Evolutionary conservation across 92 coral and sea anemone species (phyloP), one percentile per base, ranked within the genome.

Genomic region (Epizoanthus illoricatus): DNA sequence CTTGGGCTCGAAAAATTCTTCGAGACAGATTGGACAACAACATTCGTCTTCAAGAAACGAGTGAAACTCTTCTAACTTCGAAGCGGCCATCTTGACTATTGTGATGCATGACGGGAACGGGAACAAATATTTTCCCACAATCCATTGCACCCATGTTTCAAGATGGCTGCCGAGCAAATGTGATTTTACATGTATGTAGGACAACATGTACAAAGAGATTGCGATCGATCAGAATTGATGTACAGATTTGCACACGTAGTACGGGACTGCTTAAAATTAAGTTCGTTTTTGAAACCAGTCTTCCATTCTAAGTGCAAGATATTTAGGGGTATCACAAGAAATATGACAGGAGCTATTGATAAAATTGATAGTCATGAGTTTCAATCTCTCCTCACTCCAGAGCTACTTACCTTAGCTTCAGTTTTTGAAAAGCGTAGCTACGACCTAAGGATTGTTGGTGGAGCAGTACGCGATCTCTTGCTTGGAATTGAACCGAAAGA

Each of bases 391-490:
- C 90, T 93, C 5, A 93, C 98, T 58, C 94, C 97, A 55, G 98
- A 93, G 36, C 81, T 97, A 20, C 78, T 84, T 40, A 86, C 89
- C 28, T 72, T 97, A 0, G 80, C 94, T 17, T 68, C 88, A 18
- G 97, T 92, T 5, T 91, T 97, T 75, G 81, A 67, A n/a, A 75
- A 87, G 63, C 79, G 85, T 43, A 98, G 94, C 19, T 97, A 88
- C 59, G 98, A 97, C 17, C 69, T 97, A 1, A 92, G 99, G 68
- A 88, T 97, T 19, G 97, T 97, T 39, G 99, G 99, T 47, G 99
- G 99, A 36, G 99, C 95, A 9, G 98, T 97, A 12, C 90, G 99
- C 66, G 99, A 97, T 59, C 79, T 97, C 21, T 90, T 97, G 72
- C 81, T 89, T 62, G 93, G 93, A 7, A 88, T 74, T 18, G 79